phyloP scores from a whole-genome alignment of 2,888 invertebrate species.

The Ennomos erosarius region DNA sequence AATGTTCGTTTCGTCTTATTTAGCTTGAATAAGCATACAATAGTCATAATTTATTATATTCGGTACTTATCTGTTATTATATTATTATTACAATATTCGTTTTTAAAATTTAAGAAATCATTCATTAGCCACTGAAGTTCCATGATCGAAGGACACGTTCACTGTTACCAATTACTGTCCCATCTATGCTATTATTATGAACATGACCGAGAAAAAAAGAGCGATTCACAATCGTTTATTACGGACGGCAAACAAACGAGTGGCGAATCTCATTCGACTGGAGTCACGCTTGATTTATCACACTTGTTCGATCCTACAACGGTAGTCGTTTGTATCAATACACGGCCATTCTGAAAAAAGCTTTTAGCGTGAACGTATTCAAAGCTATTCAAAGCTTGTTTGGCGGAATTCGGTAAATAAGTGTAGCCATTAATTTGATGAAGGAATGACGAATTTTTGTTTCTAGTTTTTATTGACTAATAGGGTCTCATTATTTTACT shows the following conservation, averaged over 20 bases:
- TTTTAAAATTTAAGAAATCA: no score
- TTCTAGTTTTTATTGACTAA: conserved; percentile 17
- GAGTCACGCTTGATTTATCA: conserved; percentile 70
- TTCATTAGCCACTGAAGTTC: no score
- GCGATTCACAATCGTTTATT: conserved; percentile 57
- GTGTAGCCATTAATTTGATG: conserved; percentile 50
- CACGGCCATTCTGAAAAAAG: conserved; percentile 67
- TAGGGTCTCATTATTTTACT: no score
- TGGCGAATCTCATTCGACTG: conserved; percentile 53
- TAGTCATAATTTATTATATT: no score
- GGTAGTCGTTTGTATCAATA: conserved; percentile 79
- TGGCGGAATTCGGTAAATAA: conserved; percentile 51
- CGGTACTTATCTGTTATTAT: no score
- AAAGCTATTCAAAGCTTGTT: conserved; percentile 57
- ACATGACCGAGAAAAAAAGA: conserved; percentile 59
- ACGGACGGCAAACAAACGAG: conserved; percentile 56
- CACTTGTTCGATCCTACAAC: conserved; percentile 62
- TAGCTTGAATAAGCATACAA: no score
- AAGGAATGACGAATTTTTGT: conserved; percentile 39
- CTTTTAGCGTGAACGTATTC: conserved; percentile 73
- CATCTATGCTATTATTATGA: not conserved
- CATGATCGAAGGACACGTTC: no score
- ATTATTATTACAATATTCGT: no score
- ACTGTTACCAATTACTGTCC: no score
- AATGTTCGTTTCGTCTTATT: no score